These are phyloP conservation scores for Numenius arquata DNA, from an alignment of 2,113 vertebrate genomes.

Conservation along the genomic window DNA sequence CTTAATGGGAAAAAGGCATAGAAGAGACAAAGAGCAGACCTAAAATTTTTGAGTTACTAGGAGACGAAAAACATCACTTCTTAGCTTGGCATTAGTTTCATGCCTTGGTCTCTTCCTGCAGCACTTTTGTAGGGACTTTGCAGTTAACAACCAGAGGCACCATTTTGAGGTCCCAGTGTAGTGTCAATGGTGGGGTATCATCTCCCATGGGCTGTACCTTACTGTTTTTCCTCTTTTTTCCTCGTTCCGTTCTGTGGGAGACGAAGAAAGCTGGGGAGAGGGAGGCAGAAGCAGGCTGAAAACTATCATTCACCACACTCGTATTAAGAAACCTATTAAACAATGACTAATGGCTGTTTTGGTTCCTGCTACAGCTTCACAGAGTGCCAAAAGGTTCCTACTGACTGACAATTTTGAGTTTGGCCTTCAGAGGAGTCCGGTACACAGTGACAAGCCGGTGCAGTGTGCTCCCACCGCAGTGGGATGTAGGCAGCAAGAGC, in stretches of 20 bases:
- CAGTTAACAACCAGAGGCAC: background rate
- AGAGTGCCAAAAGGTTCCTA: background rate
- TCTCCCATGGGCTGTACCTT: background rate
- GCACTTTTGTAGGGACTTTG: background rate
- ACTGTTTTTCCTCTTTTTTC: background rate
- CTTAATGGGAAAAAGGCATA: background rate
- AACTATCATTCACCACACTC: background rate
- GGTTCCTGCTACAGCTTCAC: background rate
- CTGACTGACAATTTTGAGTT: background rate
- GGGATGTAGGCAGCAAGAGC: background rate
- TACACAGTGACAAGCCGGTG: background rate
- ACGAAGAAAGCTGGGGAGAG: background rate
- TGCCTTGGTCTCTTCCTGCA: background rate
- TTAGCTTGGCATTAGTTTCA: background rate
- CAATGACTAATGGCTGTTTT: background rate
- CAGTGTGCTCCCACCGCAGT: fast-evolving
- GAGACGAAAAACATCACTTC: fast-evolving
- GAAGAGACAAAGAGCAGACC: background rate
- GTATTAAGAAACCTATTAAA: background rate
- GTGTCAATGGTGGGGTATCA: background rate
- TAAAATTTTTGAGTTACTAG: background rate
- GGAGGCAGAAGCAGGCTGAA: background rate
- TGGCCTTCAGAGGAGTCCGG: background rate
- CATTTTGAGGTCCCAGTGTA: background rate
- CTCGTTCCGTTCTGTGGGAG: background rate